Evolutionary conservation across 2,113 vertebrate genomes (phyloP).

Genomic region (Etheostoma spectabile): DNA sequence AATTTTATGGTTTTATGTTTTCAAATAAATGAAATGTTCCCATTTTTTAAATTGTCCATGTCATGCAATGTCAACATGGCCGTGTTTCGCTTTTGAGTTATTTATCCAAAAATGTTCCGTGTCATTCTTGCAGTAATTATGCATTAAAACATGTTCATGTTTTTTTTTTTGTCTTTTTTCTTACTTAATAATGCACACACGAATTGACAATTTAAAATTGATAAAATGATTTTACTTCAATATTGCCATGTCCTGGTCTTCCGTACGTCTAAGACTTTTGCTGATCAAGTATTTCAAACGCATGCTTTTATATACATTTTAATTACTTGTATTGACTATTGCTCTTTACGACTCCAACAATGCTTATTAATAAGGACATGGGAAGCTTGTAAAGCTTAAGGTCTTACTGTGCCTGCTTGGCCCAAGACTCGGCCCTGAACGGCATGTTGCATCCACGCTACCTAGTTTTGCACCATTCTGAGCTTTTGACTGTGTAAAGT

Average conservation of each 20-base stretch:
- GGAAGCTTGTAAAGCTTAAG: background rate
- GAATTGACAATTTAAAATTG: background rate
- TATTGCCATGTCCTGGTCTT: slow-evolving; percentile 25
- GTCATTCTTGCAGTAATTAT: background rate
- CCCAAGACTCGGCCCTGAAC: too few species aligned
- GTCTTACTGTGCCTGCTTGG: background rate
- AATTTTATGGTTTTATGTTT: too few species aligned
- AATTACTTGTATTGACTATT: background rate
- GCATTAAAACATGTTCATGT: background rate
- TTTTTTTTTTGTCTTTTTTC: too few species aligned
- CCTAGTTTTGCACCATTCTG: slow-evolving; percentile 77
- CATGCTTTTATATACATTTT: slow-evolving; percentile 15
- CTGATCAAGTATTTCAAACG: slow-evolving; percentile 2
- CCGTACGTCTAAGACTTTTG: background rate
- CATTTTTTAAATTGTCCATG: too few species aligned
- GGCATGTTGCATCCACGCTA: slow-evolving; percentile 74
- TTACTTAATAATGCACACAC: background rate
- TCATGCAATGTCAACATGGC: background rate
- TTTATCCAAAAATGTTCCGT: background rate
- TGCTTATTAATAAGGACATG: slow-evolving; percentile 15
- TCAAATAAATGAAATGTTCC: too few species aligned
- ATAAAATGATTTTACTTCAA: background rate
- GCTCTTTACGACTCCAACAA: background rate
- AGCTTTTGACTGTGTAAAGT: slow-evolving; percentile 80
- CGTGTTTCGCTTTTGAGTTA: background rate